Percentiles rank a stretch among this genome's conserved stretches.
Conservation (phyloP, 2,888 invertebrate species). For the Mythimna lalbum region DNA sequence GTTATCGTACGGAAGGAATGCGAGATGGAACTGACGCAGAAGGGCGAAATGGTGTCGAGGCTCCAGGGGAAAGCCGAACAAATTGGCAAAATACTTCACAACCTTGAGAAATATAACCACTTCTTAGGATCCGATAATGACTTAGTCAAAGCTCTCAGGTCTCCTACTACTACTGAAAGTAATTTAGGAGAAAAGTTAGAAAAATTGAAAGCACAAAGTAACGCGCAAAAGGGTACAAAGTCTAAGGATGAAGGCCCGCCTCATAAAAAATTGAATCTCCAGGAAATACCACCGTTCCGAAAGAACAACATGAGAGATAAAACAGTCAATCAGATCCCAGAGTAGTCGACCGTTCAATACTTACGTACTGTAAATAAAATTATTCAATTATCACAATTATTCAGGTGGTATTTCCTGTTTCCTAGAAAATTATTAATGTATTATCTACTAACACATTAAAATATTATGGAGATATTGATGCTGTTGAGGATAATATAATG, state of each 20-base stretch:
- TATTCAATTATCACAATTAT: constrained; percentile 42
- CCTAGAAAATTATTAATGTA: constrained; percentile 62
- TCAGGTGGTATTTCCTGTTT: constrained; percentile 77
- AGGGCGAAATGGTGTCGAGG: constrained; percentile 98
- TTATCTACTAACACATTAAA: constrained; percentile 66
- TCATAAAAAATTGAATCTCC: constrained; percentile 88
- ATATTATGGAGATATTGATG: constrained; percentile 68
- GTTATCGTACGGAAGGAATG: constrained; percentile 94
- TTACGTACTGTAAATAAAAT: constrained; percentile 42
- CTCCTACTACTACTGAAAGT: constrained; percentile 84
- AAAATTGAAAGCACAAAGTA: constrained; percentile 81
- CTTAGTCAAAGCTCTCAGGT: constrained; percentile 86
- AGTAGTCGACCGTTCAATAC: constrained; percentile 57
- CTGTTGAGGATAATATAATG: constrained; percentile 74
- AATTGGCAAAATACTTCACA: constrained; percentile 97
- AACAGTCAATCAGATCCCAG: constrained; percentile 68
- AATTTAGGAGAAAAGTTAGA: constrained; percentile 83
- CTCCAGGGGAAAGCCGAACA: constrained; percentile 98
- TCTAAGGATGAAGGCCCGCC: constrained; percentile 90
- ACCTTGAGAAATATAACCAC: constrained; percentile 96
- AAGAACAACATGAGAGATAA: constrained; percentile 79
- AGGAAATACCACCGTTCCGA: constrained; percentile 90
- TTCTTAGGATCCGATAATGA: constrained; percentile 92
- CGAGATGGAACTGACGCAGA: constrained; percentile 98
- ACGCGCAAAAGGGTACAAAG: constrained; percentile 86